phyloP scores from a whole-genome alignment of 1,140 invertebrate species.

The Neodiprion fabricii region DNA sequence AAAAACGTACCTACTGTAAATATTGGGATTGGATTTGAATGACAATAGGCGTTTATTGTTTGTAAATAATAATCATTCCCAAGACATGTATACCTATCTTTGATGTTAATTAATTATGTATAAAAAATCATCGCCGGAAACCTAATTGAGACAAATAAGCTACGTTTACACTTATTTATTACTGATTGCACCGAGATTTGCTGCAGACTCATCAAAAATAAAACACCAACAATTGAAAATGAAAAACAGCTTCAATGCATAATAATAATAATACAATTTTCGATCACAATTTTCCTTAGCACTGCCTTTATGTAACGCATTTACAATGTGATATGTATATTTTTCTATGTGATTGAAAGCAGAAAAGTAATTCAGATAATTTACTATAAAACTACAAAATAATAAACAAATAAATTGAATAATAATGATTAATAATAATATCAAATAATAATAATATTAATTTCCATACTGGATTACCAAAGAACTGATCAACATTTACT shows the following conservation, averaged over 20 bases:
- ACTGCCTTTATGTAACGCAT: constrained; percentile 1
- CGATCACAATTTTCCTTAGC: background rate
- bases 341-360: background rate
- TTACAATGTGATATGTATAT: constrained; percentile 6
- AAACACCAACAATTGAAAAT: background rate
- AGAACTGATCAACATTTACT: background rate
- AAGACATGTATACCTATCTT: background rate
- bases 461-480: background rate
- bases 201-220: background rate
- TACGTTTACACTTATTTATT: background rate
- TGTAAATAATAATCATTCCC: constrained; percentile 1
- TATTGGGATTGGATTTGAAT: background rate
- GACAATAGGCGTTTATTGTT: background rate
- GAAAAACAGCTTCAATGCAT: background rate
- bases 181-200: background rate
- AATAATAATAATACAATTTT: background rate
- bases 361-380: background rate
- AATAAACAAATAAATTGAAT: background rate
- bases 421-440: background rate
- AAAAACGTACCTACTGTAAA: background rate
- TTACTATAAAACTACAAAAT: background rate
- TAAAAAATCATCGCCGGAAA: background rate
- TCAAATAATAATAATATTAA: background rate
- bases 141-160: background rate
- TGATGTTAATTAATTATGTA: background rate